phyloP scores from a whole-genome alignment of 2,888 invertebrate species.

The Frankliniella intonsa region DNA sequence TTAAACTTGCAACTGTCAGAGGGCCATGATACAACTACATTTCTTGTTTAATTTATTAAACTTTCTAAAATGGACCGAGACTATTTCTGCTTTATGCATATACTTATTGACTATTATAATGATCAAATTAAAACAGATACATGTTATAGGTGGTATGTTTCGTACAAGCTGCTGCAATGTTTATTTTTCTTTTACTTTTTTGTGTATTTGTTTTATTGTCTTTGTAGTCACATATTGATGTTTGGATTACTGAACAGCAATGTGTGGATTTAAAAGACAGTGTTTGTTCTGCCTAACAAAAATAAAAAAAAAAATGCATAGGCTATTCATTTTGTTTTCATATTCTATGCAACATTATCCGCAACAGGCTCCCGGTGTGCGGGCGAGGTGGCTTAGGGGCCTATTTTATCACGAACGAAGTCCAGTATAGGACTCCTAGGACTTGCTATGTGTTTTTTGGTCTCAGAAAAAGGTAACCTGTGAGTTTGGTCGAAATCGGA shows the following conservation, averaged over 20 bases:
- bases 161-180: constrained; percentile 10
- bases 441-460: too few species aligned
- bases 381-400: too few species aligned
- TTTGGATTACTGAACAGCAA: background rate
- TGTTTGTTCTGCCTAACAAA: constrained; percentile 20
- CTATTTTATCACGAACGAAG: too few species aligned
- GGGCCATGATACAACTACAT: background rate
- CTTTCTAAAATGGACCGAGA: background rate
- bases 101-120: background rate
- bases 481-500: too few species aligned
- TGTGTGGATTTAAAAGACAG: background rate
- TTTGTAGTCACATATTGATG: background rate
- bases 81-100: background rate
- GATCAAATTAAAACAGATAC: background rate
- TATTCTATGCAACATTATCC: background rate
- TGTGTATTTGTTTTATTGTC: constrained; percentile 4
- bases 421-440: too few species aligned
- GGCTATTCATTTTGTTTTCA: background rate
- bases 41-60: background rate
- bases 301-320: constrained; percentile 11
- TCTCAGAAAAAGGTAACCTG: too few species aligned
- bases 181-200: background rate
- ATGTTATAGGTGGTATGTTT: constrained; percentile 9
- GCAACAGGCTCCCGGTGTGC: too few species aligned
- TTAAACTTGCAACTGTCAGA: constrained; percentile 6